Evolutionary conservation across 2,113 vertebrate genomes (phyloP).

Genomic region (Rhodinocichla rosea): DNA sequence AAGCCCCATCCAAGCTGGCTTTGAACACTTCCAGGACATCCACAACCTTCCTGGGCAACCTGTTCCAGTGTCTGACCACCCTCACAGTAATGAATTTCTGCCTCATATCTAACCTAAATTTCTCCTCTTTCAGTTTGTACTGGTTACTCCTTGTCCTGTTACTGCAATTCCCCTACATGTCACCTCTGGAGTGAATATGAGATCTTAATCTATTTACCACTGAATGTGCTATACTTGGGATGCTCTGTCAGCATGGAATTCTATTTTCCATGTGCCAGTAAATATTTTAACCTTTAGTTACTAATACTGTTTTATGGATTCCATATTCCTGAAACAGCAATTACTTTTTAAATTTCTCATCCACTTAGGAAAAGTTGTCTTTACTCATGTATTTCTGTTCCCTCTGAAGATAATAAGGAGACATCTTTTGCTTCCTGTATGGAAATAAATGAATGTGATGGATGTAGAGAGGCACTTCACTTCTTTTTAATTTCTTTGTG

Average conservation of each 20-base stretch:
- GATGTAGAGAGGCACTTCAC: not conserved
- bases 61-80: not conserved
- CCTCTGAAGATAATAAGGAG: not conserved
- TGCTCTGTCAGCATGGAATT: not conserved
- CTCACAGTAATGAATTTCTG: not conserved
- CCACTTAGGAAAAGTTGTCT: not conserved
- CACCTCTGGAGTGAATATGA: not conserved
- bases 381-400: not conserved
- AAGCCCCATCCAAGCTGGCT: not conserved
- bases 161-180: not conserved
- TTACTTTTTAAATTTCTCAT: not conserved
- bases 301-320: not conserved
- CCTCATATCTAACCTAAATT: not conserved
- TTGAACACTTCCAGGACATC: not conserved
- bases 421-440: not conserved
- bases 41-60: not conserved
- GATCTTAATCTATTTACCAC: not conserved
- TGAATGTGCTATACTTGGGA: not conserved
- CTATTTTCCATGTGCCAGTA: not conserved
- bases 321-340: not conserved
- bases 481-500: not conserved
- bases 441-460: not conserved
- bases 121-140: not conserved
- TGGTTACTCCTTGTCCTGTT: not conserved
- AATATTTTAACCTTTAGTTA: not conserved